A percentile compares a stretch with the other conserved stretches of the same genome.
Evolutionary conservation across 2,888 invertebrate genomes (phyloP).

Genomic region (Phania funesta): DNA sequence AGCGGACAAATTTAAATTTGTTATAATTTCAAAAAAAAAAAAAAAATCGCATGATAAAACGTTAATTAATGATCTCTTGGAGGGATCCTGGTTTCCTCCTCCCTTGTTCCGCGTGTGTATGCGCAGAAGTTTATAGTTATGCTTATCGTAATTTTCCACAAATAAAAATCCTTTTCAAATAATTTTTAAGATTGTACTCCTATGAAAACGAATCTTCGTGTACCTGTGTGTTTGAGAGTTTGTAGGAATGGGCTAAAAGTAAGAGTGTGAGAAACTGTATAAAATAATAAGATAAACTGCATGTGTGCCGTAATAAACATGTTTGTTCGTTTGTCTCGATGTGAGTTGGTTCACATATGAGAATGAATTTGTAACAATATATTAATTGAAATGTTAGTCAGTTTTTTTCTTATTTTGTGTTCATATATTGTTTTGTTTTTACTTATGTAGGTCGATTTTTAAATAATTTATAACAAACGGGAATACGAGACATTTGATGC

Average conservation of each 20-base stretch:
- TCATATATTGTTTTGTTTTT: constrained; percentile 71
- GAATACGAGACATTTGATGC: constrained; percentile 76
- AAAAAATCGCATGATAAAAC: no score
- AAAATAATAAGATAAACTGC: constrained; percentile 51
- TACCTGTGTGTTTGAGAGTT: background rate
- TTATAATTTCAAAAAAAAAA: no score
- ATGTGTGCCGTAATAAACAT: constrained; percentile 22
- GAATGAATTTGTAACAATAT: constrained; percentile 60
- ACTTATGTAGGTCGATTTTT: constrained; percentile 72
- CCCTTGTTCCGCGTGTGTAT: no score
- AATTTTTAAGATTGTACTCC: background rate
- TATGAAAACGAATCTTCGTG: background rate
- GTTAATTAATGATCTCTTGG: no score
- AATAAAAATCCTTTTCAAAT: background rate
- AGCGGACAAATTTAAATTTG: no score
- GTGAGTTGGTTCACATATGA: constrained; percentile 5
- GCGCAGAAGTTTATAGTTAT: no score
- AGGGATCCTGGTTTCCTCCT: no score
- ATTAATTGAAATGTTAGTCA: constrained; percentile 63
- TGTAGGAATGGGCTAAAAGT: constrained; percentile 10
- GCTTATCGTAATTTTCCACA: no score
- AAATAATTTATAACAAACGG: constrained; percentile 77
- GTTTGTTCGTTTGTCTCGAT: background rate
- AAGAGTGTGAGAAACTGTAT: background rate
- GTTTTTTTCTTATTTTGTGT: constrained; percentile 56